A percentile compares a stretch with the other conserved stretches of the same genome.
Conservation (phyloP, 2,113 vertebrate species). For the Romanogobio albipinnatus region DNA sequence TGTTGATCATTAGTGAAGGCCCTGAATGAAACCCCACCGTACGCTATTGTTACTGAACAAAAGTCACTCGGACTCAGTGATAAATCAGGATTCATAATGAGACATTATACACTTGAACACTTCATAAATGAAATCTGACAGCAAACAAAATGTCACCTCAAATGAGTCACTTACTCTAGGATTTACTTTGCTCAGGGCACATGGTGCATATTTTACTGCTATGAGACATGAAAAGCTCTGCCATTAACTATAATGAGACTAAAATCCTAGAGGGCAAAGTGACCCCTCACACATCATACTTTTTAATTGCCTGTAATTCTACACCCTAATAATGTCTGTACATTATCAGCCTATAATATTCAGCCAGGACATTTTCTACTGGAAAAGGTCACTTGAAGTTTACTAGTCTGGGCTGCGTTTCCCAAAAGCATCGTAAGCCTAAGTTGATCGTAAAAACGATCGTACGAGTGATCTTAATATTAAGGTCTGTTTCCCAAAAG, state of each 20-base stretch:
- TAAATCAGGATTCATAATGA: neutral
- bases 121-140: neutral
- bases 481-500: no score
- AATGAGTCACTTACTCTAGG: neutral
- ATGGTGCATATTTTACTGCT: conserved; percentile 14
- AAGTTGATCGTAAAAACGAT: no score
- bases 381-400: neutral
- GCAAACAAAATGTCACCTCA: conserved; percentile 9
- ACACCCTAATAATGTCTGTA: conserved; percentile 20
- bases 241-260: conserved; percentile 41
- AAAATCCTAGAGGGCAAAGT: conserved; percentile 29
- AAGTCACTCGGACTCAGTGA: no score
- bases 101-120: neutral
- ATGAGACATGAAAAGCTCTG: conserved; percentile 8
- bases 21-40: no score
- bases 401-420: neutral
- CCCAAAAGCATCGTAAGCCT: no score
- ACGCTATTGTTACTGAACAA: neutral
- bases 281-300: conserved; percentile 16
- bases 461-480: no score
- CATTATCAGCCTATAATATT: conserved; percentile 28
- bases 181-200: conserved; percentile 13
- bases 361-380: neutral
- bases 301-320: conserved; percentile 45
- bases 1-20: no score